Conservation (phyloP, 2,888 invertebrate species). For the Hymenopus coronatus region DNA sequence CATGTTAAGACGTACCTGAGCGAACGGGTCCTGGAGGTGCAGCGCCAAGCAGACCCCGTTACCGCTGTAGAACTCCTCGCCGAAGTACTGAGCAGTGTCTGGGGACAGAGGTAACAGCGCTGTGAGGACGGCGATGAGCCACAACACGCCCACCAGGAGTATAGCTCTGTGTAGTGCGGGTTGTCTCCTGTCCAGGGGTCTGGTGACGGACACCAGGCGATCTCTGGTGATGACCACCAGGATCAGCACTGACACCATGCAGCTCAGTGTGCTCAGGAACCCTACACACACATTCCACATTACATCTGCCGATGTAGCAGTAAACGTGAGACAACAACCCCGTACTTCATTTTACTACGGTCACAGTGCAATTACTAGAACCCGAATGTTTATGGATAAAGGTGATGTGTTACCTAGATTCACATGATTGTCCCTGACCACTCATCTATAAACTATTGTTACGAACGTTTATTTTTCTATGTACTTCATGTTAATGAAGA, state of each 20-base stretch:
- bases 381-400: too few relatives aligned
- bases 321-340: too few relatives aligned
- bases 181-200: constrained; percentile 52
- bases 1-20: constrained; percentile 52
- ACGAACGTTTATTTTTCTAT: too few relatives aligned
- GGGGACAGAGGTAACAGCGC: constrained; percentile 52
- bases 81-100: constrained; percentile 51
- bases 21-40: constrained; percentile 60
- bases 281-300: constrained; percentile 43
- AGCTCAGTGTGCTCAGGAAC: constrained; percentile 58
- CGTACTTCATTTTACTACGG: too few relatives aligned
- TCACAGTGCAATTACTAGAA: too few relatives aligned
- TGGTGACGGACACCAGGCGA: constrained; percentile 58
- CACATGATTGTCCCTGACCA: too few relatives aligned
- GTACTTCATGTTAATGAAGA: too few relatives aligned
- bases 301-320: too few relatives aligned
- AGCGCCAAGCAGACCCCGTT: constrained; percentile 60
- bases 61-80: constrained; percentile 56
- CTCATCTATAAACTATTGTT: too few relatives aligned
- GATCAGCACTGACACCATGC: constrained; percentile 60
- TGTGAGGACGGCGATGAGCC: constrained; percentile 51
- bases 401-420: too few relatives aligned
- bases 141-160: constrained; percentile 50
- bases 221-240: constrained; percentile 61
- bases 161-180: constrained; percentile 48